Evolutionary conservation across 2,113 vertebrate species (phyloP).

Genomic region (Periophthalmodon schlosseri): DNA sequence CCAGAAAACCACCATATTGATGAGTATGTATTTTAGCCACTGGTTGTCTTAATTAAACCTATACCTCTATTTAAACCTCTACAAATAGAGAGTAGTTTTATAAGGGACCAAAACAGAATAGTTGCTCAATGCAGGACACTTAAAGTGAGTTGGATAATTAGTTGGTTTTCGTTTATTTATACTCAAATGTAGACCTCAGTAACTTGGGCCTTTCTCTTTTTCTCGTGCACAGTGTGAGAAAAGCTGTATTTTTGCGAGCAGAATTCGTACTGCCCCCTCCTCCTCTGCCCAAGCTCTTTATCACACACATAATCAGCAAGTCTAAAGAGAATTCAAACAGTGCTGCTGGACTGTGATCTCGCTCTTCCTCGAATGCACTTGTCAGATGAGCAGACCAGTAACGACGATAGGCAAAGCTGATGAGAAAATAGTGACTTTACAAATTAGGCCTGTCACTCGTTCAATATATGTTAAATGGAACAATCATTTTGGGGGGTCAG

Average conservation of each 20-base stretch:
- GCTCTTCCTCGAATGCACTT: conserved; percentile 63
- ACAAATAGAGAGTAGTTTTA: background rate
- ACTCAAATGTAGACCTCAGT: background rate
- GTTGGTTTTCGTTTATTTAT: background rate
- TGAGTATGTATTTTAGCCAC: background rate
- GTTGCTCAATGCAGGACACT: too few species aligned
- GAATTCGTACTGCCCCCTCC: conserved; percentile 39
- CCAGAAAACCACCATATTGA: too few species aligned
- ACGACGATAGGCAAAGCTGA: conserved; percentile 70
- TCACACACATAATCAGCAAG: conserved; percentile 63
- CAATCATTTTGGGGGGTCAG: too few species aligned
- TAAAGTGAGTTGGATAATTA: too few species aligned
- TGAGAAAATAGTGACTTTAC: conserved; percentile 61
- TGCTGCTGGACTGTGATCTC: conserved; percentile 67
- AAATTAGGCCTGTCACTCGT: background rate
- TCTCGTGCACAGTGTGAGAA: conserved; percentile 70
- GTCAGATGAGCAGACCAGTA: conserved; percentile 52
- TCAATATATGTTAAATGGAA: too few species aligned
- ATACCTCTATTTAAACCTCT: background rate
- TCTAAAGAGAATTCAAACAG: conserved; percentile 72
- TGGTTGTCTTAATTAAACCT: background rate
- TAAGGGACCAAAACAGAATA: too few species aligned
- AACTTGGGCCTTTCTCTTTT: background rate
- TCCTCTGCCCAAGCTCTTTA: conserved; percentile 51
- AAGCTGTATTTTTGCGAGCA: conserved; percentile 67